Base-by-base conservation (phyloP, 2,113 vertebrate species). In the Cervus canadensis region DNA sequence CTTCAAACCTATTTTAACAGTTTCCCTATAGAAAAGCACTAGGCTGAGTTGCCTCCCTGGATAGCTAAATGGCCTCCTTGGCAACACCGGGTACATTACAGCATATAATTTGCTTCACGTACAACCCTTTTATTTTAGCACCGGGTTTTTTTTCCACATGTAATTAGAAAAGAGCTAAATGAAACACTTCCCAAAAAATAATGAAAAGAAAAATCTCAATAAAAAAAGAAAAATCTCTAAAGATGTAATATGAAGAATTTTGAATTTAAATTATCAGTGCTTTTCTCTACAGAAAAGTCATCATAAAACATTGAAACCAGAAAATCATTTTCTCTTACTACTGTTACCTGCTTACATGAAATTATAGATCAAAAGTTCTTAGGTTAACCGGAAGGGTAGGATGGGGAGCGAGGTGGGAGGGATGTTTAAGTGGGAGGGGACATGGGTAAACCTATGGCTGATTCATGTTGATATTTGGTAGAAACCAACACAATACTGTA, bases 1-100 rank as follows among this genome's bases (percentile, higher is more conserved):
- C 64, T 94, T 92, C 79, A 94, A 94, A 94, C 45, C 88, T 94
- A 94, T 64, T 96, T 89, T 89, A 89, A 95, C 45, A 89, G 59
- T 26, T 92, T 94, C 36, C 54, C 7, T 81, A 28, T 7, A 92
- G 36, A 92, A 81, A 89, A 60, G n/a, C 78, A 84, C 33, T 87
- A 48, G 8, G 45, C 30, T 91, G 21, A 67, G 26, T 17, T 87
- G 76, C 36, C 52, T 87, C 59, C 21, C 71, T 56, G 45, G 30
- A 82, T 62, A 54, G 40, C 74, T 82, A 64, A 62, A 30, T 23
- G 40, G 76, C n/a, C 45, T 78, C 59, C 40, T 28, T 96, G 81
- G 89, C 59, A 97, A 89, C 33, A 94, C 30, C 81, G 67, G 16
- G 28, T 92, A 19, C 67, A 64, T 62, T 71, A 87, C 12, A 76